Evolutionary conservation across 1,140 invertebrate species (phyloP).

Genomic region (Varroa destructor): DNA sequence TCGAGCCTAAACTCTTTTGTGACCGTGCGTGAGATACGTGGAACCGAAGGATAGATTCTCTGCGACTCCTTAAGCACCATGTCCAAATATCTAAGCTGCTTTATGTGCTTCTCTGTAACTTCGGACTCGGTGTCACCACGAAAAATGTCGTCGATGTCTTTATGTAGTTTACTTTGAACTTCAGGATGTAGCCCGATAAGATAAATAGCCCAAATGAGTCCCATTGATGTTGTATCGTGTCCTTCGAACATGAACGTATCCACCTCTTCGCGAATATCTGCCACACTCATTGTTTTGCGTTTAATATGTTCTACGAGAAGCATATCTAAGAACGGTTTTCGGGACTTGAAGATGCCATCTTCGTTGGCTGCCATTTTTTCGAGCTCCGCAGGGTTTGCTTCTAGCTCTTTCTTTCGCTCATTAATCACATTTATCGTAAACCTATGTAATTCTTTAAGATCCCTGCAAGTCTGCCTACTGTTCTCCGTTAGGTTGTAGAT

Average conservation of each 20-base stretch:
- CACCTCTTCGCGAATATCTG: constrained; percentile 82
- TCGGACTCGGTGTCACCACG: constrained; percentile 33
- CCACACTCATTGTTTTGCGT: constrained; percentile 57
- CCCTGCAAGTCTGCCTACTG: background rate
- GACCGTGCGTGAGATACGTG: constrained; percentile 39
- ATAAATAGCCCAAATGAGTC: constrained; percentile 35
- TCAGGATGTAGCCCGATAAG: constrained; percentile 38
- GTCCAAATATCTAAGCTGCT: constrained; percentile 29
- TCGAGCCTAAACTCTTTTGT: constrained; percentile 39
- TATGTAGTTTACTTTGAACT: constrained; percentile 39
- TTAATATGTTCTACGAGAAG: constrained; percentile 51
- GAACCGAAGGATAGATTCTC: constrained; percentile 42
- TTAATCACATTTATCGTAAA: constrained; percentile 34
- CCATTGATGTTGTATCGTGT: constrained; percentile 45
- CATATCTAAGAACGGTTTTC: constrained; percentile 70
- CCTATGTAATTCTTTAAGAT: constrained; percentile 33
- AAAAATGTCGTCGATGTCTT: constrained; percentile 40
- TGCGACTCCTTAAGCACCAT: constrained; percentile 30
- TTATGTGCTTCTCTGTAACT: constrained; percentile 26
- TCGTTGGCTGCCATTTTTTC: constrained; percentile 41
- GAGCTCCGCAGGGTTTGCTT: constrained; percentile 33
- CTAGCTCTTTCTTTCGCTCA: constrained; percentile 25
- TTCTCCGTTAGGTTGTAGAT: background rate
- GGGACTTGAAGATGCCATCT: constrained; percentile 53
- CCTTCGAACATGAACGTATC: constrained; percentile 87